Conservation (phyloP, 2,113 vertebrate species). For the Erinaceus europaeus region DNA sequence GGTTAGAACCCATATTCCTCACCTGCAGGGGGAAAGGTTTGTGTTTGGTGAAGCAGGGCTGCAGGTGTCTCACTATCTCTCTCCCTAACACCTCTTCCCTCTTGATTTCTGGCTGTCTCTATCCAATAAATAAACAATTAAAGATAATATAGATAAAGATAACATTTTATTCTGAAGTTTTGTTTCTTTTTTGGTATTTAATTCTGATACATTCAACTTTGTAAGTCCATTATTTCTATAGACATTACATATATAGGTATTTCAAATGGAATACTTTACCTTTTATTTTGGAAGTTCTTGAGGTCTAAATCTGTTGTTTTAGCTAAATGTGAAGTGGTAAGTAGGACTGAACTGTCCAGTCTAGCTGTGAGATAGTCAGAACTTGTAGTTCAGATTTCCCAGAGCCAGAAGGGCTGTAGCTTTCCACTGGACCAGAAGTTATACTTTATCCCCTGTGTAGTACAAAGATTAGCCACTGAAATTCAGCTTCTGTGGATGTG, state of each 20-base stretch:
- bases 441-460: background rate
- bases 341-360: background rate
- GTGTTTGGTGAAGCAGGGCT: too few relatives aligned
- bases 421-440: background rate
- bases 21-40: too few relatives aligned
- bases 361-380: too few relatives aligned
- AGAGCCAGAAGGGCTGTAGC: too few relatives aligned
- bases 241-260: background rate
- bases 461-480: background rate
- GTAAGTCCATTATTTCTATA: background rate
- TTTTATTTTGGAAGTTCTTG: background rate
- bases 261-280: background rate
- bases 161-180: too few relatives aligned
- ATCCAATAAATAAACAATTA: too few relatives aligned
- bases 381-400: too few relatives aligned
- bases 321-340: background rate
- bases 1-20: too few relatives aligned
- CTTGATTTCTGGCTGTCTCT: too few relatives aligned
- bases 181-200: background rate
- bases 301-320: background rate
- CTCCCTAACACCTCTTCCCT: too few relatives aligned
- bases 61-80: too few relatives aligned
- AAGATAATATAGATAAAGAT: too few relatives aligned
- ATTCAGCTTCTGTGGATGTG: background rate
- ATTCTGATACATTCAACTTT: background rate